These are phyloP conservation scores for Bryconaethiops microstoma DNA, from an alignment of 2,797 vertebrate genomes.

Conservation along the genomic window DNA sequence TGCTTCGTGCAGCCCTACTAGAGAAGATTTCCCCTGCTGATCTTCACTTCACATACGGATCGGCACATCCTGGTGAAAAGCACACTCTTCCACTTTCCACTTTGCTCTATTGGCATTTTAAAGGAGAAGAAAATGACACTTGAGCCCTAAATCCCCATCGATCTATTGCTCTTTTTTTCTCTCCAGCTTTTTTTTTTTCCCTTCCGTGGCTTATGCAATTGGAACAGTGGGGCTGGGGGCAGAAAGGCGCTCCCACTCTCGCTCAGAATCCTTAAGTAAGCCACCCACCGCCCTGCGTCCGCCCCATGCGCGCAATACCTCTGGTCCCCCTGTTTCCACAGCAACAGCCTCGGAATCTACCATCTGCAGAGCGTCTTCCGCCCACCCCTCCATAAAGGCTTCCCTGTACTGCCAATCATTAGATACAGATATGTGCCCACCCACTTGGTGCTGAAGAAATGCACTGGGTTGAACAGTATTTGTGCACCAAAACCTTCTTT, in stretches of 20 bases:
- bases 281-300: conserved; percentile 61
- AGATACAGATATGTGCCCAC: conserved; percentile 71
- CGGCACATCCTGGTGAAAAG: conserved; percentile 62
- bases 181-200: conserved; percentile 47
- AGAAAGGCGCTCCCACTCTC: conserved; percentile 76
- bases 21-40: conserved; percentile 54
- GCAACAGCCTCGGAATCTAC: conserved; percentile 84
- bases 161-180: conserved; percentile 58
- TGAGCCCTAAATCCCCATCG: conserved; percentile 73
- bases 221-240: conserved; percentile 67
- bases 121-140: conserved; percentile 74
- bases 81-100: conserved; percentile 57
- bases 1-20: neutral
- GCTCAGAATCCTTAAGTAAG: conserved; percentile 79
- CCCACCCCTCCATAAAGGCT: conserved; percentile 74
- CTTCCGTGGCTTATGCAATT: conserved; percentile 74
- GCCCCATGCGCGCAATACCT: conserved; percentile 39
- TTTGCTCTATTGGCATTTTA: conserved; percentile 67
- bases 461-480: conserved; percentile 55
- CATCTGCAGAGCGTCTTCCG: conserved; percentile 75
- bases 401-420: conserved; percentile 77
- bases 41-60: conserved; percentile 56
- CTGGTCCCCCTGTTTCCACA: conserved; percentile 76
- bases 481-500: neutral
- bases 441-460: conserved; percentile 70